Base-by-base conservation (phyloP, 2,797 vertebrate species). In the Macrochelys suwanniensis region DNA sequence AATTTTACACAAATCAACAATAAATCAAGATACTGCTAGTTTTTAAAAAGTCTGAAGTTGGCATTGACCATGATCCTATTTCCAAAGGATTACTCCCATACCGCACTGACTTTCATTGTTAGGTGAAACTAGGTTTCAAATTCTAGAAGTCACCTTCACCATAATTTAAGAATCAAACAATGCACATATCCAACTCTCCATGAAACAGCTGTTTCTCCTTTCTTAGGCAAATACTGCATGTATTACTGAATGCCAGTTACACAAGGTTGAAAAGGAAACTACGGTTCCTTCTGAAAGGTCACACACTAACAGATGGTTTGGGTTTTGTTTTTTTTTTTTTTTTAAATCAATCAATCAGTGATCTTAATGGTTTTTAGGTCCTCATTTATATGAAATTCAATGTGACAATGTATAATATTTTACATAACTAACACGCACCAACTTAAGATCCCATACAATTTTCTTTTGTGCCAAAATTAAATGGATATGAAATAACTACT, bases 371-470 rank as follows among this genome's bases (percentile, higher is more conserved):
- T 26, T 84, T n/a, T 71, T 25, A 71, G 65, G 33, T 25, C 19
- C 50, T 37, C 19, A n/a, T 53, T 49, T 65, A 71, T 47, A 50
- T 42, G 49, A n/a, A 65, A 61, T 23, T 84, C 13, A 33, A 53
- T 84, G 51, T 19, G n/a, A 53, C 28, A 84, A 42, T 53, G 61
- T 21, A 42, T 42, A 84, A 53, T n/a, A 84, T 37, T 68, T 49
- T n/a, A 71, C 83, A 50, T 53, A 84, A 83, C 33, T 37, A 19
- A 57, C 12, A 13, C 15, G 15, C 16, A n/a, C 28, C 28, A 61
- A 31, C 12, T 31, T 59, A 59, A 33, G 80, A n/a, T 33, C 9
- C 0, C 0, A 0, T 17, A 92, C 50, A 2, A 2, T 7, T 1
- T 1, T 54, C 88, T 79, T 1, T 1, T 5, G 5, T 25, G 81